Evolutionary conservation across 2,113 vertebrate species (phyloP).

Genomic region (Sceloporus undulatus): DNA sequence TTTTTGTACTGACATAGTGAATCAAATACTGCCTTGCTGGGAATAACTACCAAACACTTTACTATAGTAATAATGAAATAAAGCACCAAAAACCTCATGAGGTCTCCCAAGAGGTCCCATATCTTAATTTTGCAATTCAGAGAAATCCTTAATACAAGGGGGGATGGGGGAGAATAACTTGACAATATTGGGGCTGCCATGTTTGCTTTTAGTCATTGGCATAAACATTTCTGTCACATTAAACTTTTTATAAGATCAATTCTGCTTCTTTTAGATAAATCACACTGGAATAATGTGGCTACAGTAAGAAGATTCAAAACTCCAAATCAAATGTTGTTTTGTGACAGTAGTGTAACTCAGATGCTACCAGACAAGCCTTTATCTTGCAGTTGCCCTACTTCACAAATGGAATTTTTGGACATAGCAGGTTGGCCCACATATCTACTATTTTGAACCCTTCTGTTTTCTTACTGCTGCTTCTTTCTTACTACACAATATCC

Average conservation of each 20-base stretch:
- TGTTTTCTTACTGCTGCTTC: not conserved
- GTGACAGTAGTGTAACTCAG: not conserved
- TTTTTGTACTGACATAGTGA: conserved; percentile 20
- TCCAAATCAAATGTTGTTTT: not conserved
- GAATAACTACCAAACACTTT: not conserved
- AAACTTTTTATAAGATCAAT: not conserved
- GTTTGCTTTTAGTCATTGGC: not conserved
- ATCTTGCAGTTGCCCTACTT: not conserved
- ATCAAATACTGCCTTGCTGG: not conserved
- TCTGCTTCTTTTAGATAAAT: not conserved
- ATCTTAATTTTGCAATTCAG: not conserved
- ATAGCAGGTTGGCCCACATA: not conserved
- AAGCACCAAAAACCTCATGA: not conserved
- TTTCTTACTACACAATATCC: not conserved
- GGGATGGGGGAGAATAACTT: not conserved
- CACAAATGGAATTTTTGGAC: not conserved
- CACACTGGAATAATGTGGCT: not conserved
- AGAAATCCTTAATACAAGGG: not conserved
- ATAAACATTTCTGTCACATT: not conserved
- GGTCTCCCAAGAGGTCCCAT: not conserved
- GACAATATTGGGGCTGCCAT: not conserved
- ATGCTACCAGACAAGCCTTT: not conserved
- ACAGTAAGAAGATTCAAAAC: not conserved
- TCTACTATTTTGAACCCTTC: not conserved
- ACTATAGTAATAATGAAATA: not conserved